A percentile compares a stretch with the other conserved stretches of the same genome.
phyloP scores from a whole-genome alignment of 2,888 invertebrate species.

The Bhutanitis thaidina region DNA sequence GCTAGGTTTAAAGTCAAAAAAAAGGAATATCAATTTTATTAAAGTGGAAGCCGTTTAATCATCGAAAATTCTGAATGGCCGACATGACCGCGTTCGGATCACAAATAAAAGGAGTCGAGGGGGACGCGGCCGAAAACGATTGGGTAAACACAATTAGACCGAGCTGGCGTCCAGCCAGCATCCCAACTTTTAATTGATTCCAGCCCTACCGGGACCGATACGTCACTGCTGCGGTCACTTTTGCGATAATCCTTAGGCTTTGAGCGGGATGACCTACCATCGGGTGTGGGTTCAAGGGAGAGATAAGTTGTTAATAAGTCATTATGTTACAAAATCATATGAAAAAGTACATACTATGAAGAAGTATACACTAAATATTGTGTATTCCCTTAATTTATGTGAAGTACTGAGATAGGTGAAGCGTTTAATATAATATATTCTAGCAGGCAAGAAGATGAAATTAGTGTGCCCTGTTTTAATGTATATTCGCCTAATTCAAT shows the following conservation, averaged over 20 bases:
- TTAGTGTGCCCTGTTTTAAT: too few relatives aligned
- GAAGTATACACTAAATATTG: too few relatives aligned
- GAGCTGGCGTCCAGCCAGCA: constrained; percentile 19
- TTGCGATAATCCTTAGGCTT: constrained; percentile 13
- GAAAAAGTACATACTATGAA: too few relatives aligned
- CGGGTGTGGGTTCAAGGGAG: constrained; percentile 6
- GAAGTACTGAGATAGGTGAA: too few relatives aligned
- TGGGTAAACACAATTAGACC: constrained; percentile 29
- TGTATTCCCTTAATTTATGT: too few relatives aligned
- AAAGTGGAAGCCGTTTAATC: constrained; percentile 8
- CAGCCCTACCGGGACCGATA: constrained; percentile 19
- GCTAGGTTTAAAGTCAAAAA: too few relatives aligned
- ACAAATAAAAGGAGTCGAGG: constrained; percentile 9
- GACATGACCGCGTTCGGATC: constrained; percentile 5
- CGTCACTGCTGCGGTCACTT: constrained; percentile 17
- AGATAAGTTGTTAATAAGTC: too few relatives aligned
- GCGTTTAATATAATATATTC: too few relatives aligned
- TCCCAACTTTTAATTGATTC: constrained; percentile 21
- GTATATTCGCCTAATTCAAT: too few relatives aligned
- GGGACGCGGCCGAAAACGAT: background rate
- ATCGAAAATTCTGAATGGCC: constrained; percentile 13
- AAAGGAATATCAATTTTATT: background rate
- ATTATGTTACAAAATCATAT: background rate
- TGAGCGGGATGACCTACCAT: background rate
- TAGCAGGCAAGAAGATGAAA: too few relatives aligned